Percentiles rank a stretch among this genome's conserved stretches.
Evolutionary conservation across 2,797 vertebrate genomes (phyloP).

Genomic region (Alauda arvensis): DNA sequence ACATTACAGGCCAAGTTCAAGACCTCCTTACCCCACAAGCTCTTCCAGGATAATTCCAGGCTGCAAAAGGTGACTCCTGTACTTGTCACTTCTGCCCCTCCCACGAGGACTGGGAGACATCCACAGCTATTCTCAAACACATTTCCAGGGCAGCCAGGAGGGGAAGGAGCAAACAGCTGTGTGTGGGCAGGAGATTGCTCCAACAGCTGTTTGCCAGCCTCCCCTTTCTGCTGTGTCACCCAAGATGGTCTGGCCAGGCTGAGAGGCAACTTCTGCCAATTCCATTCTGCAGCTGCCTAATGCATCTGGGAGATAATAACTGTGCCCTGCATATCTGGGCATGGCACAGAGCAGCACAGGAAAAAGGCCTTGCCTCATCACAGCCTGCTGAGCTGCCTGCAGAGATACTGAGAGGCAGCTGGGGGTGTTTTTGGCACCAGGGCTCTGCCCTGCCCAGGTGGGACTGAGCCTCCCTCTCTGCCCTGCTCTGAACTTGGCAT

Average conservation of each 20-base stretch:
- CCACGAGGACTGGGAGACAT: not conserved
- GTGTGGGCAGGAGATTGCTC: not conserved
- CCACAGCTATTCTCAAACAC: not conserved
- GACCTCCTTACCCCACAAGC: not conserved
- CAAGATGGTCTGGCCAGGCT: not conserved
- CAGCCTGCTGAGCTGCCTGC: not conserved
- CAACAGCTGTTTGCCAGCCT: not conserved
- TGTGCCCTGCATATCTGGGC: not conserved
- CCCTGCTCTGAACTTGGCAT: not conserved
- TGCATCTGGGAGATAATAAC: conserved; percentile 8
- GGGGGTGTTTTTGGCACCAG: not conserved
- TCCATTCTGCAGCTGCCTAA: conserved; percentile 10
- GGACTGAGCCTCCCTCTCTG: not conserved
- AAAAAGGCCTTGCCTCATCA: not conserved
- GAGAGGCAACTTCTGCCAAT: not conserved
- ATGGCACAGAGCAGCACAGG: not conserved
- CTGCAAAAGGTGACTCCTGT: not conserved
- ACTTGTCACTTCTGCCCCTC: not conserved
- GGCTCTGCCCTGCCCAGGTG: not conserved
- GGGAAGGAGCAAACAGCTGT: not conserved
- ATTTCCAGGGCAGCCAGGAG: not conserved
- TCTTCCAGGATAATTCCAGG: not conserved
- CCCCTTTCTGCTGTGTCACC: conserved; percentile 4
- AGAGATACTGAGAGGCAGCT: not conserved
- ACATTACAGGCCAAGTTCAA: not conserved